Conservation (phyloP, 2,113 vertebrate genomes). For the Chascanopsetta lugubris region DNA sequence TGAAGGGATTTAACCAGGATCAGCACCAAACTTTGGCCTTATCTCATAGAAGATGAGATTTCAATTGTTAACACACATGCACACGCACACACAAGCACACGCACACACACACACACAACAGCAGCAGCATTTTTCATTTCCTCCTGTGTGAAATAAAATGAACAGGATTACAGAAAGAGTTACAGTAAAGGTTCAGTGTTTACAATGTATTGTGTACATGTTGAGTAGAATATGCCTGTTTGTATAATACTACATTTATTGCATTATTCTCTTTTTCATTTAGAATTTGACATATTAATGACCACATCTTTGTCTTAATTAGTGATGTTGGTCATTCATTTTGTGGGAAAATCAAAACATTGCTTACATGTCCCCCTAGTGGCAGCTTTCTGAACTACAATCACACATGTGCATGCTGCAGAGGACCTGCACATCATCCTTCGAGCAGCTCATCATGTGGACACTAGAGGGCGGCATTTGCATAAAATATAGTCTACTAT, state of each 20-base stretch:
- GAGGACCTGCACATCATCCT: not conserved
- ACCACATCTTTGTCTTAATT: no score
- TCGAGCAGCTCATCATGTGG: not conserved
- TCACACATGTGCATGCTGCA: not conserved
- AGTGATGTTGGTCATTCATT: no score
- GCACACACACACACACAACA: no score
- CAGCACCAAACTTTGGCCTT: slow-evolving; percentile 22
- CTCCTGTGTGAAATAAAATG: not conserved
- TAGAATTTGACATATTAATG: no score
- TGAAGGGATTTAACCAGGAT: slow-evolving; percentile 36
- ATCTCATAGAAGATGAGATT: slow-evolving; percentile 31
- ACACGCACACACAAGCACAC: not conserved
- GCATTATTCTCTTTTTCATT: not conserved
- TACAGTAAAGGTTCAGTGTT: not conserved
- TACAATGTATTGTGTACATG: not conserved
- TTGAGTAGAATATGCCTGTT: no score
- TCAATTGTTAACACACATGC: slow-evolving; percentile 5
- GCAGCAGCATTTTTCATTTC: not conserved
- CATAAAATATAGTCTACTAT: not conserved
- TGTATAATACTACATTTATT: not conserved
- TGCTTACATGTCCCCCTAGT: no score
- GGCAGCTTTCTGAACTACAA: no score
- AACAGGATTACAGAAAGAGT: not conserved
- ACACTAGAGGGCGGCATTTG: slow-evolving; percentile 74
- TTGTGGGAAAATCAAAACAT: no score